Conservation (phyloP, 2,113 vertebrate genomes). For the Lophotis ruficrista region DNA sequence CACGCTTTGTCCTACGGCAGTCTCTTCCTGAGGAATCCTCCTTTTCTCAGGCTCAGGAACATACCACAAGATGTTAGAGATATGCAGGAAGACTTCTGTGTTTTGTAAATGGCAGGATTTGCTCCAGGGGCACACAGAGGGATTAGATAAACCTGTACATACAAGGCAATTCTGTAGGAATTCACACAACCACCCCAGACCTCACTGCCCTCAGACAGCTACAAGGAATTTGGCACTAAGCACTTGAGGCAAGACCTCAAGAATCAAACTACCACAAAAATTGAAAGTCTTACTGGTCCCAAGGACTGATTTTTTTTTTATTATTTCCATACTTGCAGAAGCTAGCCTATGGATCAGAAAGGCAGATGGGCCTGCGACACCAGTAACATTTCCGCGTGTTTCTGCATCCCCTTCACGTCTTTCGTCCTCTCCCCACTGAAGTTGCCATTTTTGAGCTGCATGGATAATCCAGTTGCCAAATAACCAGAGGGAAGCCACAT, state of each 20-base stretch:
- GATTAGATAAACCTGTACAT: not conserved
- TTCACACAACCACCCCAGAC: not conserved
- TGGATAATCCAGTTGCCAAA: conserved; percentile 27
- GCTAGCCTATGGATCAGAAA: not conserved
- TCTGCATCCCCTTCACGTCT: not conserved
- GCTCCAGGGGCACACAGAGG: not conserved
- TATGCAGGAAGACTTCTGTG: not conserved
- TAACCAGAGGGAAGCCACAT: conserved; percentile 29
- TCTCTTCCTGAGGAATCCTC: not conserved
- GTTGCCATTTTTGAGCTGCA: not conserved
- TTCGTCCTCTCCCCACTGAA: not conserved
- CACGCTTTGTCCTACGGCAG: not conserved
- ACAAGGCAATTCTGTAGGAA: not conserved
- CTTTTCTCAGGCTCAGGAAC: conserved; percentile 48
- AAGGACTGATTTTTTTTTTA: not conserved
- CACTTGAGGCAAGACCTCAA: not conserved
- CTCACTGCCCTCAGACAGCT: not conserved
- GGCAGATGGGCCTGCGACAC: not conserved
- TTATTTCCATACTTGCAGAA: not conserved
- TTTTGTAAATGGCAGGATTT: not conserved
- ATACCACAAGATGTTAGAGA: conserved; percentile 30
- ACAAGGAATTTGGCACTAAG: not conserved
- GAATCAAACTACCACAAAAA: not conserved
- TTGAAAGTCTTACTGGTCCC: not conserved
- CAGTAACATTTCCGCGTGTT: rapidly evolving